A percentile compares a stretch with the other conserved stretches of the same genome.
Conservation (phyloP, 1,140 invertebrate genomes). For the Ganaspis sp. region DNA sequence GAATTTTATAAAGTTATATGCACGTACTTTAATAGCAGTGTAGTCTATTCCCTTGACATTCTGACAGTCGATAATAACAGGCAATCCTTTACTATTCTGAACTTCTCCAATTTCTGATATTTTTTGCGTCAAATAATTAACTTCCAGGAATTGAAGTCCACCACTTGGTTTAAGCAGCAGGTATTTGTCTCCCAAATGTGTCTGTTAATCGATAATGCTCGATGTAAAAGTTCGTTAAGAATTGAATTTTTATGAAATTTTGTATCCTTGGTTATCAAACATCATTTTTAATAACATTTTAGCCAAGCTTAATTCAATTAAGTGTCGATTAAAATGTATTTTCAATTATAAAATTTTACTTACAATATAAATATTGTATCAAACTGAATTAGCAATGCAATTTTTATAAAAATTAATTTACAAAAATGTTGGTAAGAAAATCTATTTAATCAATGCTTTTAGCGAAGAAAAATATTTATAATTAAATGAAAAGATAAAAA, state of each 20-base stretch:
- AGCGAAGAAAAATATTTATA: no score
- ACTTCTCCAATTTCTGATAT: conserved; percentile 72
- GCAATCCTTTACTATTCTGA: conserved; percentile 67
- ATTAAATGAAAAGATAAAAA: no score
- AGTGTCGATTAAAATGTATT: no score
- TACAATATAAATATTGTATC: no score
- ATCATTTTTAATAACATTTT: no score
- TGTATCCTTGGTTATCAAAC: no score
- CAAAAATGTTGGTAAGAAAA: no score
- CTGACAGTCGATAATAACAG: conserved; percentile 79
- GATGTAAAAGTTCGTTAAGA: conserved; percentile 30
- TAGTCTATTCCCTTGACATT: conserved; percentile 81
- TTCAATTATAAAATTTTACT: no score
- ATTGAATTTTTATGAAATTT: conserved; percentile 29
- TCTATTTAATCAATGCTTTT: no score
- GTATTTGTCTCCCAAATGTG: conserved; percentile 70
- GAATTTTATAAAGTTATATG: conserved; percentile 26
- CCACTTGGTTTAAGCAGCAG: conserved; percentile 78
- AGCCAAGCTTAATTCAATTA: no score
- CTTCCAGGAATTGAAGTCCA: conserved; percentile 81
- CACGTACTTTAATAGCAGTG: conserved; percentile 78
- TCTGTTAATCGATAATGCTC: conserved; percentile 51
- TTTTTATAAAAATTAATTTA: no score
- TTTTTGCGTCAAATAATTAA: conserved; percentile 78
- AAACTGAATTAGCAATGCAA: no score